Conservation (phyloP, 2,113 vertebrate genomes). For the Zapornia atra region DNA sequence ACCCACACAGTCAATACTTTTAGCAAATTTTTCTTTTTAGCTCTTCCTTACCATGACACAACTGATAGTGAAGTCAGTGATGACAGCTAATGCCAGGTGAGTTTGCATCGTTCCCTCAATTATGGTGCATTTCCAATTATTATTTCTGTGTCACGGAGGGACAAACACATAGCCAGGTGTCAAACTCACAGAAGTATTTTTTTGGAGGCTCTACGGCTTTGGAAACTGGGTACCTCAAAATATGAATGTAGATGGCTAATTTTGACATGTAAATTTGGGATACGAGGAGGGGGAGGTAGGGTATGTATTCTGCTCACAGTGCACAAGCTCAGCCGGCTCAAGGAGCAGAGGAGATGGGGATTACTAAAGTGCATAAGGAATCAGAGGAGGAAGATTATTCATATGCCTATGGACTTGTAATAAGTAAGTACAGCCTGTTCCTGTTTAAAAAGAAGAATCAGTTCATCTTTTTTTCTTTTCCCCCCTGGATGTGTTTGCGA, state of each 20-base stretch:
- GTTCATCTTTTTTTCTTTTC: background rate
- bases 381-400: constrained; percentile 22
- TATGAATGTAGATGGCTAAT: background rate
- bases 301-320: background rate
- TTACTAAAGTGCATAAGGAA: constrained; percentile 3
- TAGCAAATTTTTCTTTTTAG: background rate
- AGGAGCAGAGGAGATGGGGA: background rate
- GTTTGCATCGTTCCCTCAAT: background rate
- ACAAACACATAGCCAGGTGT: background rate
- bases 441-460: background rate
- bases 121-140: background rate
- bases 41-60: background rate
- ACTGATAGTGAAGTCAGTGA: background rate
- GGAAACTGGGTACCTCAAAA: background rate
- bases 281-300: accelerated
- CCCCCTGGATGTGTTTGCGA: background rate
- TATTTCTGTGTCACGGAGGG: background rate
- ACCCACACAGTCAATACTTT: background rate
- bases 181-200: background rate
- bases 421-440: constrained; percentile 18
- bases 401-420: background rate
- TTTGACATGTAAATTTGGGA: background rate
- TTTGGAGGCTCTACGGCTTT: background rate
- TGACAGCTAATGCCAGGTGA: background rate
- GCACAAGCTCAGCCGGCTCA: background rate